Evolutionary conservation across 1,140 invertebrate genomes (phyloP), one percentile per base, ranked within the genome.

Genomic region (Papilio aristodemus): DNA sequence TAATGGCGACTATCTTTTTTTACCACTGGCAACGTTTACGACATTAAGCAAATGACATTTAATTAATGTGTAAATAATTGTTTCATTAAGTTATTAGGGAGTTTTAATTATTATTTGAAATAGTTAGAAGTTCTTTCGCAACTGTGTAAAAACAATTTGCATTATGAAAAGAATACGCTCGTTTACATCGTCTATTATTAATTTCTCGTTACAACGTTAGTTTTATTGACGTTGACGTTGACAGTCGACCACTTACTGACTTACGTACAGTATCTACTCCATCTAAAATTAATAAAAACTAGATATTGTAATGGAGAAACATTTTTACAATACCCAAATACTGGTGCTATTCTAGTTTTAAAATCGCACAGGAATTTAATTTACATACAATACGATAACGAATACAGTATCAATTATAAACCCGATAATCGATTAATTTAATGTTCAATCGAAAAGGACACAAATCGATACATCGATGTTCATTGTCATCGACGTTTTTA

Each of bases 201-300:
- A 22, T 10, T 62, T 19, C 36, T 39, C 27, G 3, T 59, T 25
- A 58, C 25, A 32, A 0, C 6, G 32, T 58, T 67, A 68, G 59
- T 70, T 73, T 71, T 68, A 71, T 67, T 41, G 63, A 72, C 76
- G 74, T 71, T 72, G 71, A 78, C 72, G 74, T 71, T 72, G 71
- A 78, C 72, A 75, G 71, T 59, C 74, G 69, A 77, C 39, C 60
- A 77, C 79, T 77, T 75, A 67, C 68, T 75, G 68, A 77, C 74
- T 76, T 76, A 74, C 77, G 84, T 86, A 85, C 68, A 74, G 75
- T 72, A 70, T 71, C 81, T 85, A 84, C 80, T 80, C 71, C 76
- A 79, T 84, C 83, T 75, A 86, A 88, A 84, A 84, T 81, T 87
- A 87, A 66, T 66, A 81, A 82, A 83, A 88, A 83, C 84, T 87